These are phyloP conservation scores for Conus betulinus DNA, from an alignment of 1,140 invertebrate species.

Conservation along the genomic window DNA sequence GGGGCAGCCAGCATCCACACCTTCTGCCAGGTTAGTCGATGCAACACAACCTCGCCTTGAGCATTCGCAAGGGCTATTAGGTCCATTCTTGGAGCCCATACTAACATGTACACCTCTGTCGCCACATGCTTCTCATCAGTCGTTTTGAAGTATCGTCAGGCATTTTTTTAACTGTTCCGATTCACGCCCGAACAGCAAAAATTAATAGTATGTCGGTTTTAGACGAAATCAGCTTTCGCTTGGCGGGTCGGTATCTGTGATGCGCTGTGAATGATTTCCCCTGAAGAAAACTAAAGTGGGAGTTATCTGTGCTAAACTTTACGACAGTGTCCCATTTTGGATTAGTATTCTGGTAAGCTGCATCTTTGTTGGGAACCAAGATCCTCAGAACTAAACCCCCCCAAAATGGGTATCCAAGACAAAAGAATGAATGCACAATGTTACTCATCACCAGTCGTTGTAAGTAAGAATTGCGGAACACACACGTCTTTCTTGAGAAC, in stretches of 20 bases:
- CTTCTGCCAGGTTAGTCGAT: constrained; percentile 94
- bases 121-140: constrained; percentile 91
- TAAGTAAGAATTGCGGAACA: constrained; percentile 65
- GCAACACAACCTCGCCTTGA: constrained; percentile 84
- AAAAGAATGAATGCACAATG: too few relatives aligned
- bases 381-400: too few relatives aligned
- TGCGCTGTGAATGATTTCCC: neutral
- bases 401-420: too few relatives aligned
- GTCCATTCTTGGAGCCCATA: constrained; percentile 97
- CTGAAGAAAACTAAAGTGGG: neutral
- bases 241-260: neutral
- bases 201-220: neutral
- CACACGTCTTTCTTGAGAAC: constrained; percentile 53
- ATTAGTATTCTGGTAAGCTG: too few relatives aligned
- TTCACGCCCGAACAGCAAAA: neutral
- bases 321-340: too few relatives aligned
- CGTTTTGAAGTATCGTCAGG: constrained; percentile 77
- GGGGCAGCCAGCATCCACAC: constrained; percentile 89
- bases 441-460: too few relatives aligned
- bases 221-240: neutral
- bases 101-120: constrained; percentile 88
- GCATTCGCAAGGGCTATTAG: constrained; percentile 91
- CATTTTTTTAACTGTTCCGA: constrained; percentile 43
- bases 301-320: neutral
- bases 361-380: too few relatives aligned